Evolutionary conservation across 2,888 invertebrate species (phyloP).

Genomic region (Odiellus spinosus): DNA sequence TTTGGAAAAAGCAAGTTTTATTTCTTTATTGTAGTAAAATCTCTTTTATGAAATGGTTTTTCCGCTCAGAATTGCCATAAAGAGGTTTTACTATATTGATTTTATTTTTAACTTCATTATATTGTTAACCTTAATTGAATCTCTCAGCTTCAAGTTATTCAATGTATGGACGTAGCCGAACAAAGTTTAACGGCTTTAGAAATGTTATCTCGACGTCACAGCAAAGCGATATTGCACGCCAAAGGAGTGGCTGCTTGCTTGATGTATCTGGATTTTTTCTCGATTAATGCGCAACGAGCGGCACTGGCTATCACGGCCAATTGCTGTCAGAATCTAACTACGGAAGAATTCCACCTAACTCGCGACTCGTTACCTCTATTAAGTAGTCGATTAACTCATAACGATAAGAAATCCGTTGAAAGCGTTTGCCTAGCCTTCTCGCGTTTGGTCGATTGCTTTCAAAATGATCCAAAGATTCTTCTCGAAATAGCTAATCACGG

Average conservation of each 20-base stretch:
- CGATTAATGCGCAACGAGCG: constrained; percentile 90
- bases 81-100: no score
- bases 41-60: no score
- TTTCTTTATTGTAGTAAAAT: no score
- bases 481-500: constrained; percentile 88
- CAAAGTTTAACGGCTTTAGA: constrained; percentile 93
- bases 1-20: constrained; percentile 50
- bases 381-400: constrained; percentile 45
- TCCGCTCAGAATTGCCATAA: no score
- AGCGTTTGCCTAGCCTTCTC: constrained; percentile 93
- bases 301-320: constrained; percentile 93
- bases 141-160: constrained; percentile 69
- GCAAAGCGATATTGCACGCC: constrained; percentile 90
- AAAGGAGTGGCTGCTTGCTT: constrained; percentile 90
- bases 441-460: constrained; percentile 88
- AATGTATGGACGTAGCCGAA: constrained; percentile 99
- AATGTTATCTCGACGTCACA: constrained; percentile 88
- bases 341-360: constrained; percentile 87
- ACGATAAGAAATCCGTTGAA: constrained; percentile 96
- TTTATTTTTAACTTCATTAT: not conserved
- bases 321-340: constrained; percentile 83
- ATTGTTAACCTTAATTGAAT: not conserved
- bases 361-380: constrained; percentile 70
- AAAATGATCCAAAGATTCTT: constrained; percentile 70
- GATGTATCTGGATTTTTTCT: constrained; percentile 95